Percentiles rank a stretch among this genome's conserved stretches.
These are phyloP conservation scores for Pelusios castaneus DNA, from an alignment of 2,113 vertebrate species.

Conservation along the genomic window DNA sequence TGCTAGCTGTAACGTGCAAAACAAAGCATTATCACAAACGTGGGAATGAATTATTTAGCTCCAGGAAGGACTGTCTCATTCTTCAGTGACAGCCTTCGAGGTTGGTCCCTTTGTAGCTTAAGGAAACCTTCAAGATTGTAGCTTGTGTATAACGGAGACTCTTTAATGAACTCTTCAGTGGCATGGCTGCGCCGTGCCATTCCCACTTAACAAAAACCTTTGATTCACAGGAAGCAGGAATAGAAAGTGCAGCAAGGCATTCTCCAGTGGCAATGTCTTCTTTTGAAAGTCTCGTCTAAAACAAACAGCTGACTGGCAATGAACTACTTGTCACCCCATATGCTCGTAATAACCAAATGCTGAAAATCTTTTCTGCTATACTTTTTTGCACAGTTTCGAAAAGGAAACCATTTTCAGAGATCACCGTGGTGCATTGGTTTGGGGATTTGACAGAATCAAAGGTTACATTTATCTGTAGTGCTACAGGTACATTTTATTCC, in stretches of 20 bases:
- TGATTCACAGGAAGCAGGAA: constrained; percentile 24
- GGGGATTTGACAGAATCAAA: background rate
- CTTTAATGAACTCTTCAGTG: background rate
- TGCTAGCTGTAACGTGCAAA: background rate
- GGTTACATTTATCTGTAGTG: background rate
- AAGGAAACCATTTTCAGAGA: background rate
- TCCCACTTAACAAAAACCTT: constrained; percentile 3
- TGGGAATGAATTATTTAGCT: background rate
- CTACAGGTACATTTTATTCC: background rate
- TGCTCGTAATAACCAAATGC: background rate
- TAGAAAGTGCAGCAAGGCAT: constrained; percentile 40
- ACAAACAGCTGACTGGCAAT: constrained; percentile 11
- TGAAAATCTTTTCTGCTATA: constrained; percentile 1
- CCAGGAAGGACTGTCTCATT: constrained; percentile 1
- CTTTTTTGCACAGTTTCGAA: background rate
- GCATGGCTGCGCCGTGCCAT: background rate
- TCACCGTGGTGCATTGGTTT: background rate
- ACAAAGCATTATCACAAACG: background rate
- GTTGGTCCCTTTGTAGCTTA: constrained; percentile 1
- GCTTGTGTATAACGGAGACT: background rate
- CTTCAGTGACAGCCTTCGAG: background rate
- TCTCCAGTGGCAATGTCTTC: constrained; percentile 55
- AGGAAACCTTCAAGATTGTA: constrained; percentile 16
- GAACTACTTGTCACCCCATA: background rate
- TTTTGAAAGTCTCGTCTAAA: constrained; percentile 52